phyloP scores from a whole-genome alignment of 2,888 invertebrate species.

The Doris montereyensis region DNA sequence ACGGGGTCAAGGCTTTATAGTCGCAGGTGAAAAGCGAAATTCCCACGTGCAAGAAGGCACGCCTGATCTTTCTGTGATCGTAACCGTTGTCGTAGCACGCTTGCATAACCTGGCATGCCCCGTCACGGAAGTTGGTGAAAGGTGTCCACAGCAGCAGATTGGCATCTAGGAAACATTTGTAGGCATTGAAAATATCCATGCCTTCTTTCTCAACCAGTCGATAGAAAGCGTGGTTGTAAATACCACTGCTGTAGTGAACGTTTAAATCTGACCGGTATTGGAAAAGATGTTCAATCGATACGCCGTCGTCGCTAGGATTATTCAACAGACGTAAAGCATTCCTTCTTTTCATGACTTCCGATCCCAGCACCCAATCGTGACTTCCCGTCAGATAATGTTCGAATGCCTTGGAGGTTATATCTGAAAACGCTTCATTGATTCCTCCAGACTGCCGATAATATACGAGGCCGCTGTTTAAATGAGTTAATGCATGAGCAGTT shows the following conservation, averaged over 20 bases:
- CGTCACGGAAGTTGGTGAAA: constrained; percentile 46
- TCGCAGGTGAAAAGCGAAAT: too few relatives aligned
- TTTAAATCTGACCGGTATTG: constrained; percentile 47
- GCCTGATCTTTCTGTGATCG: constrained; percentile 42
- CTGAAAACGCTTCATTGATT: too few relatives aligned
- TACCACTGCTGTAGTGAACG: constrained; percentile 55
- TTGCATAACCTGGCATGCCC: constrained; percentile 52
- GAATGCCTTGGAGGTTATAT: too few relatives aligned
- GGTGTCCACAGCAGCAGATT: constrained; percentile 52
- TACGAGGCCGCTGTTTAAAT: too few relatives aligned
- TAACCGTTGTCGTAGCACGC: constrained; percentile 52
- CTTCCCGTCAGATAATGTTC: too few relatives aligned
- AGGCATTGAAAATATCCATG: constrained; percentile 46
- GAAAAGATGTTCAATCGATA: constrained; percentile 48
- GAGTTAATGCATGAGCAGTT: too few relatives aligned
- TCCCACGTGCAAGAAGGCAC: too few relatives aligned
- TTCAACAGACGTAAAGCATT: constrained; percentile 50
- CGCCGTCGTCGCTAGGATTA: constrained; percentile 51
- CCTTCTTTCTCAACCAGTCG: constrained; percentile 31
- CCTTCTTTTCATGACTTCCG: constrained; percentile 40
- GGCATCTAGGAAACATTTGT: constrained; percentile 50
- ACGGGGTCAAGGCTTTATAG: too few relatives aligned
- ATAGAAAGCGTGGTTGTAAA: constrained; percentile 54
- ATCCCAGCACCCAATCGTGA: too few relatives aligned
- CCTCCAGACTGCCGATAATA: too few relatives aligned